Evolutionary conservation across 2,797 vertebrate genomes (phyloP).

Genomic region (Syncerus caffer): DNA sequence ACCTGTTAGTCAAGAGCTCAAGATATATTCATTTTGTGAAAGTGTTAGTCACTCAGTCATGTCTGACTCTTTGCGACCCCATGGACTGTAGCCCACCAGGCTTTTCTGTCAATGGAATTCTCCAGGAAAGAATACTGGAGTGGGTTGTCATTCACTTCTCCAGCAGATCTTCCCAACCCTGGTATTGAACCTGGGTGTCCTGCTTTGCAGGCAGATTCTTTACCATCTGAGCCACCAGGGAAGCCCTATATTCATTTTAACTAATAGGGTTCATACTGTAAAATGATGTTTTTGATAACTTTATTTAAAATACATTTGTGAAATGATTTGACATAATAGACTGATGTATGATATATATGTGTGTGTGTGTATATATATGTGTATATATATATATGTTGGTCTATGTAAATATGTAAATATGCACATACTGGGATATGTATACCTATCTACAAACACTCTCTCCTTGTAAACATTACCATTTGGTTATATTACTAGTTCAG

Average conservation of each 20-base stretch:
- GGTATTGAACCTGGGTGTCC: not conserved
- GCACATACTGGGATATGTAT: not conserved
- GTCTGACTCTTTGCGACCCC: not conserved
- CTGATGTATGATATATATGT: not conserved
- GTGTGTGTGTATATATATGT: not conserved
- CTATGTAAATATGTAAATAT: not conserved
- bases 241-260: not conserved
- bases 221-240: not conserved
- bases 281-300: not conserved
- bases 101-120: not conserved
- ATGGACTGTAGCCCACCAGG: not conserved
- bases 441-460: not conserved
- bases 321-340: not conserved
- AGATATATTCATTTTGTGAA: not conserved
- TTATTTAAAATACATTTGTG: not conserved
- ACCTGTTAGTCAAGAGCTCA: not conserved
- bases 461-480: not conserved
- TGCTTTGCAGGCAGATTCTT: not conserved
- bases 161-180: not conserved
- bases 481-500: not conserved
- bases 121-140: not conserved
- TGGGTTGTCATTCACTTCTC: not conserved
- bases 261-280: not conserved
- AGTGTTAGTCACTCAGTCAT: too few species aligned
- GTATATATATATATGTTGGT: too few species aligned